phyloP scores from a whole-genome alignment of 2,797 vertebrate genomes.

The Ptychadena robeensis region DNA sequence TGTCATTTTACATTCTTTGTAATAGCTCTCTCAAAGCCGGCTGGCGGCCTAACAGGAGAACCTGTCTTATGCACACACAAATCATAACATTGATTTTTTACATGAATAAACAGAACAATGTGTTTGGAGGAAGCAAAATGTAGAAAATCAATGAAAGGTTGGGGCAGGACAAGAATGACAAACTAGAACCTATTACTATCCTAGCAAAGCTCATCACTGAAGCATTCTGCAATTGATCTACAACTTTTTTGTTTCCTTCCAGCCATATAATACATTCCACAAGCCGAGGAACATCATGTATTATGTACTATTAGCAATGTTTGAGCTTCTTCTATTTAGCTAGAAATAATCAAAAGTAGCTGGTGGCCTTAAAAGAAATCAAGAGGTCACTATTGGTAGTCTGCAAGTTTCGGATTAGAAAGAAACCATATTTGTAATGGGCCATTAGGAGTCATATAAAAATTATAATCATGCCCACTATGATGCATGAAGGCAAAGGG shows the following conservation, averaged over 20 bases:
- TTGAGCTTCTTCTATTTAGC: background rate
- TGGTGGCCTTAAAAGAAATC: background rate
- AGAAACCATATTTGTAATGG: no score
- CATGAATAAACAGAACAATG: conserved; percentile 52
- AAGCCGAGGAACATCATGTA: background rate
- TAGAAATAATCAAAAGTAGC: background rate
- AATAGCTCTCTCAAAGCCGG: conserved; percentile 2
- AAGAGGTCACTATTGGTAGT: no score
- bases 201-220: conserved; percentile 33
- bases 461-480: no score
- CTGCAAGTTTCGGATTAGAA: no score
- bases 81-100: conserved; percentile 51
- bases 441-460: no score
- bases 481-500: no score
- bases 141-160: conserved; percentile 45
- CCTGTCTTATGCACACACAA: conserved; percentile 34
- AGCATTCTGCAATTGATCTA: conserved; percentile 23
- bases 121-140: conserved; percentile 35
- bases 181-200: conserved; percentile 10
- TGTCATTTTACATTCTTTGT: background rate
- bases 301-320: background rate
- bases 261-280: conserved; percentile 6
- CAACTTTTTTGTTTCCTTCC: background rate
- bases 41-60: background rate
- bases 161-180: conserved; percentile 25